Evolutionary conservation across 2,113 vertebrate genomes (phyloP).

Genomic region (Turdus rufiventris): DNA sequence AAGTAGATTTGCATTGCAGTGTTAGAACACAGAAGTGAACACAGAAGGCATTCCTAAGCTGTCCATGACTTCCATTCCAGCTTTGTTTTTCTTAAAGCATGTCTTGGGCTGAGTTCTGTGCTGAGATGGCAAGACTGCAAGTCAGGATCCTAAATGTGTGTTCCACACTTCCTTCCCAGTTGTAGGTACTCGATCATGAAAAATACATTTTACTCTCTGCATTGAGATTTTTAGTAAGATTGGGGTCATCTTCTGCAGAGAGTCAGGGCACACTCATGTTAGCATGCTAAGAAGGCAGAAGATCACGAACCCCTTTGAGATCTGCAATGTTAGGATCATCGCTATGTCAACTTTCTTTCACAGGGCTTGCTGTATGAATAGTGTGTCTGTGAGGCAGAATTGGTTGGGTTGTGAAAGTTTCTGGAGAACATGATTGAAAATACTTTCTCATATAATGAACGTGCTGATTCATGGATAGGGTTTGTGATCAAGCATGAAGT

Average conservation of each 20-base stretch:
- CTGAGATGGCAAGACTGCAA: not conserved
- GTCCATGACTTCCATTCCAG: not conserved
- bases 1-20: not conserved
- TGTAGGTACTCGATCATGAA: not conserved
- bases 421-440: fast-evolving
- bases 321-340: not conserved
- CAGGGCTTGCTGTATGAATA: not conserved
- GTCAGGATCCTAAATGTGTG: not conserved
- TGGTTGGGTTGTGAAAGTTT: not conserved
- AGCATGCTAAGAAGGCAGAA: not conserved
- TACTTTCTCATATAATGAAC: not conserved
- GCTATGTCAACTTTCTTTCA: not conserved
- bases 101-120: not conserved
- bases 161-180: not conserved
- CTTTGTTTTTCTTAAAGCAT: not conserved
- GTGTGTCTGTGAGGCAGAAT: not conserved
- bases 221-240: not conserved
- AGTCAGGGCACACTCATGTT: not conserved
- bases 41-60: not conserved
- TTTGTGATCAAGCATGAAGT: not conserved
- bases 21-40: not conserved
- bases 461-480: not conserved
- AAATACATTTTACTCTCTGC: not conserved
- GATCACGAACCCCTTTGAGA: not conserved
- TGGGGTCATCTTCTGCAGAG: not conserved